Evolutionary conservation across 1,140 invertebrate species (phyloP), one percentile per base, ranked within the genome.

Genomic region (Trichonephila clavipes): DNA sequence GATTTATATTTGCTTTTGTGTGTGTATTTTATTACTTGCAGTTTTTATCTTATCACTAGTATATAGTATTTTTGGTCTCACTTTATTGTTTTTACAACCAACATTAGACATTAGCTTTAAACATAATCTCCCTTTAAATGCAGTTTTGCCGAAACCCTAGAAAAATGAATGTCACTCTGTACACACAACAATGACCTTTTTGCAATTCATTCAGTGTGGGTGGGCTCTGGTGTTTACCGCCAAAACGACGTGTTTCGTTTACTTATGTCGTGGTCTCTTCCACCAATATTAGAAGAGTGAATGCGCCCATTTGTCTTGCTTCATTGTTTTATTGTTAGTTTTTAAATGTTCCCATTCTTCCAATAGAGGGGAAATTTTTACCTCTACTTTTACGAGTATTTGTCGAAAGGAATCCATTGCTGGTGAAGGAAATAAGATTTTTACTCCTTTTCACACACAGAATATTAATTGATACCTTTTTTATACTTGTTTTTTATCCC

Each of bases 311-410:
- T 77, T 28, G 7, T 34, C 18, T 77, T 28, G 34, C 34, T 14
- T 69, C 66, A 69, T 69, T n/a, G 24, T 77, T 77, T 77, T 34
- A 77, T 40, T 28, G 72, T 77, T 77, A 40, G 28, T 77, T 77
- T 77, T 34, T 24, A 77, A 28, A 6, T 40, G 6, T 34, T 51
- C 16, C 12, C 28, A 40, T 77, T 40, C 18, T 19, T 77, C 18
- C 21, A 19, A 64, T 64, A 19, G 34, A 18, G 72, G 72, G 34
- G n/a, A 6, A 1, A 34, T 40, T 40, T 77, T 77, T 14, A 34
- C 28, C 2, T 69, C 2, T 3, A 12, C 66, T 69, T 21, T 8
- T 69, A 69, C 44, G 44, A 24, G 24, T 69, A n/a, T 69, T 66
- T 66, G 64, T 51, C 51, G 51, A 51, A 51, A 10, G 2, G 7